Evolutionary conservation across 2,888 invertebrate species (phyloP).

Genomic region (Yponomeuta plumbellus): DNA sequence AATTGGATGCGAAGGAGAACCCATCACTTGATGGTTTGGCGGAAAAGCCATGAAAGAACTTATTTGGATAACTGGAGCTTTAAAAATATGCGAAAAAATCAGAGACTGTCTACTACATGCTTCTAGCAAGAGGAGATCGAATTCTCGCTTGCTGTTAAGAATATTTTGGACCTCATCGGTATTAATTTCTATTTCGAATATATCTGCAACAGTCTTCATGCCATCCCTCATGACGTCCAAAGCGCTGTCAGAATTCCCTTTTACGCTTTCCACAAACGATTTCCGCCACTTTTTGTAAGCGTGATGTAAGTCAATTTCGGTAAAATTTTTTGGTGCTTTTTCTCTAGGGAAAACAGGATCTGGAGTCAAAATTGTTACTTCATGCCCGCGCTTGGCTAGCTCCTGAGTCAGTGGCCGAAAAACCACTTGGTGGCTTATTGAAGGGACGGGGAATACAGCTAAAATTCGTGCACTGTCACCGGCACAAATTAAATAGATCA

Average conservation of each 20-base stretch:
- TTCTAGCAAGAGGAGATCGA: conserved; percentile 10
- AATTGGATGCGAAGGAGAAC: conserved; percentile 7
- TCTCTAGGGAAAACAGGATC: conserved; percentile 39
- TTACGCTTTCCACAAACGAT: neutral
- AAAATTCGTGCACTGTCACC: conserved; percentile 19
- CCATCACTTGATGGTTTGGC: neutral
- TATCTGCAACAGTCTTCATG: neutral
- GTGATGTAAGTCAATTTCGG: conserved; percentile 23
- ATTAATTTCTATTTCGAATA: conserved; percentile 2
- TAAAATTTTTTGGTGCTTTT: conserved; percentile 26
- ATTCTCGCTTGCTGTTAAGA: neutral
- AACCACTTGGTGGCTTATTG: conserved; percentile 22
- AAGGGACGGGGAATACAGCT: conserved; percentile 21
- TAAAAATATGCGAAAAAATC: conserved; percentile 2
- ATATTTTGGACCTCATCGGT: neutral
- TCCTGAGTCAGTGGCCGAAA: conserved; percentile 20
- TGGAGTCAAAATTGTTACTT: neutral
- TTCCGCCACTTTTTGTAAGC: conserved; percentile 6
- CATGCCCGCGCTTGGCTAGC: conserved; percentile 8
- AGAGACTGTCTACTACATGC: neutral
- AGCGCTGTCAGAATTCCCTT: neutral
- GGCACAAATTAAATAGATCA: neutral
- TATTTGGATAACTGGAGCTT: conserved; percentile 12
- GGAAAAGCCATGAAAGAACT: neutral
- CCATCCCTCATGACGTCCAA: neutral